A percentile compares a stretch with the other conserved stretches of the same genome.
Evolutionary conservation across 2,113 vertebrate genomes (phyloP).

Genomic region (Xyrauchen texanus): DNA sequence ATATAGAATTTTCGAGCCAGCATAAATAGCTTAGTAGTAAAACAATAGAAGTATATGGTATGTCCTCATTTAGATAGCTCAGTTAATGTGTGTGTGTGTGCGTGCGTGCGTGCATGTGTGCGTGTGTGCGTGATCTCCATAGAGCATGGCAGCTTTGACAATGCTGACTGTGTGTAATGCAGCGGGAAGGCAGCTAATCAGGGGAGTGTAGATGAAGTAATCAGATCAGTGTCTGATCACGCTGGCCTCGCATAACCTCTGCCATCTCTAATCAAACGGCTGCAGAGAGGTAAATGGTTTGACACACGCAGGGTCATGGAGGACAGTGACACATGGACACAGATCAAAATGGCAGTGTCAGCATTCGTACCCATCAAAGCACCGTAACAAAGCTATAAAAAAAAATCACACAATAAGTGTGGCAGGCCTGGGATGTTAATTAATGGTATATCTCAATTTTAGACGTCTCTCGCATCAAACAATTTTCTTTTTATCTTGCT

Average conservation of each 20-base stretch:
- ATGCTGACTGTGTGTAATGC: constrained; percentile 19
- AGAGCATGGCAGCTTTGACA: not conserved
- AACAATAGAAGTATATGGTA: too few species aligned
- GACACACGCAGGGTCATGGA: not conserved
- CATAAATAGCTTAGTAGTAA: too few species aligned
- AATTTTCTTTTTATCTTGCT: not conserved
- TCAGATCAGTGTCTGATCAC: constrained; percentile 46
- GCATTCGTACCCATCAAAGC: not conserved
- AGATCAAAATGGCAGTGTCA: not conserved
- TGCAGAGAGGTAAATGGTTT: constrained; percentile 2
- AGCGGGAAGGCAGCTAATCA: constrained; percentile 65
- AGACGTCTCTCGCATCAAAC: not conserved
- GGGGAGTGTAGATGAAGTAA: constrained; percentile 50
- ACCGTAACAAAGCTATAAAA: not conserved
- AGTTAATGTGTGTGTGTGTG: constrained; percentile 4
- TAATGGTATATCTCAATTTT: not conserved
- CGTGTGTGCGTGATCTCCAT: too few species aligned
- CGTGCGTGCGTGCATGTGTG: too few species aligned
- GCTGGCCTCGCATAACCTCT: constrained; percentile 34
- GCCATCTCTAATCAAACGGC: constrained; percentile 25
- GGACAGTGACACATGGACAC: not conserved
- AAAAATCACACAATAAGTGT: not conserved
- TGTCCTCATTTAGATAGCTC: too few species aligned
- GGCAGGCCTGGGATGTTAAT: not conserved
- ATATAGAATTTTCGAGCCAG: too few species aligned